A percentile compares a stretch with the other conserved stretches of the same genome.
Evolutionary conservation across 2,888 invertebrate genomes (phyloP).

Genomic region (Polydesmus complanatus): DNA sequence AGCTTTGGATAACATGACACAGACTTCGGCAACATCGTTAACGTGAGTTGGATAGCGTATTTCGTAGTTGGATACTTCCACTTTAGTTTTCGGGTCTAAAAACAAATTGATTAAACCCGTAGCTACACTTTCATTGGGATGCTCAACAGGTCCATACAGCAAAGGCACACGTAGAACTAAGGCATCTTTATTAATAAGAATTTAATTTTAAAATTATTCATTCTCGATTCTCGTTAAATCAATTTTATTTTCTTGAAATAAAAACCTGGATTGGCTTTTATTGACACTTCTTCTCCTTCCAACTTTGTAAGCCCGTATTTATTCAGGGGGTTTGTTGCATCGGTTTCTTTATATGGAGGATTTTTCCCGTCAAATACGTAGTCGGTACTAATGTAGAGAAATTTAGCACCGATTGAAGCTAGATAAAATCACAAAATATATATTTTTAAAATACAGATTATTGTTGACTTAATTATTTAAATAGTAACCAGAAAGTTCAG

Average conservation of each 20-base stretch:
- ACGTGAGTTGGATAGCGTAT: constrained; percentile 36
- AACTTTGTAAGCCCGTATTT: constrained; percentile 38
- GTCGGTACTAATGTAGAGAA: constrained; percentile 41
- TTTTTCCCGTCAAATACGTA: constrained; percentile 41
- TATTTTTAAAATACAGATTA: background rate
- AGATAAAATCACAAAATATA: constrained; percentile 7
- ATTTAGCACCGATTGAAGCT: constrained; percentile 28
- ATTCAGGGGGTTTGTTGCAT: constrained; percentile 36
- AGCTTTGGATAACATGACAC: constrained; percentile 28
- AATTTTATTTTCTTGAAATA: no score
- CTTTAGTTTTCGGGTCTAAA: constrained; percentile 15
- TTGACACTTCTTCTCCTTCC: constrained; percentile 34
- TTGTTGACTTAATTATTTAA: constrained; percentile 14
- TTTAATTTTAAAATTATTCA: background rate
- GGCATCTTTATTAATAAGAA: constrained; percentile 28
- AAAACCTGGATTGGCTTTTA: constrained; percentile 29
- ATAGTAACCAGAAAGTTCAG: constrained; percentile 23
- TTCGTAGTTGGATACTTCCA: constrained; percentile 34
- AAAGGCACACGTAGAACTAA: constrained; percentile 38
- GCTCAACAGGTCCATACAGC: constrained; percentile 37
- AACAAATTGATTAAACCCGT: constrained; percentile 30
- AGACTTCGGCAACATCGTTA: constrained; percentile 34
- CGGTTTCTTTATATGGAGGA: constrained; percentile 35
- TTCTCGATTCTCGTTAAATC: no score
- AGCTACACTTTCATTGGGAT: constrained; percentile 37